These are phyloP conservation scores for Pelobates fuscus DNA, from an alignment of 2,113 vertebrate species.

Conservation along the genomic window DNA sequence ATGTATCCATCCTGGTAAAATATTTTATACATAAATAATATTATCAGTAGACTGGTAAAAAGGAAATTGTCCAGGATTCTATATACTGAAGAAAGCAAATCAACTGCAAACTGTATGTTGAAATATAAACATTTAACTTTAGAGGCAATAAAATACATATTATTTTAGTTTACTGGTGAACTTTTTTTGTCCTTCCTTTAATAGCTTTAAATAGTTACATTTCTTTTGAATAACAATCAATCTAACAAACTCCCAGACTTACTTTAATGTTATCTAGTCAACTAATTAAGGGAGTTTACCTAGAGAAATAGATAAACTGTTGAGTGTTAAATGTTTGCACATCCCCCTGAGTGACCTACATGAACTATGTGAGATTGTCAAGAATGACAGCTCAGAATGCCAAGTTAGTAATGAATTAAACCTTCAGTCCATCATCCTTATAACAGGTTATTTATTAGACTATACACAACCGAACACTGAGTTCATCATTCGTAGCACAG, in stretches of 20 bases:
- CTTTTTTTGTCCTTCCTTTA: slow-evolving; percentile 1
- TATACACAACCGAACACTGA: not conserved
- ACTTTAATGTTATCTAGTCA: not conserved
- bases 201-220: not conserved
- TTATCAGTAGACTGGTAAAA: no score
- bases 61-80: no score
- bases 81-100: no score
- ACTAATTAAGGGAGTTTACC: not conserved
- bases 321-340: not conserved
- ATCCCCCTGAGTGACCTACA: not conserved
- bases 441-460: not conserved
- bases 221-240: slow-evolving; percentile 1
- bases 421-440: not conserved
- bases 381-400: not conserved
- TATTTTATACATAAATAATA: no score
- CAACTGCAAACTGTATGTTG: no score
- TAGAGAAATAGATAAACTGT: not conserved
- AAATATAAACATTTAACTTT: no score
- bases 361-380: not conserved
- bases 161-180: not conserved
- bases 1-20: no score
- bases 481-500: not conserved
- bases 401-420: not conserved
- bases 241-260: not conserved
- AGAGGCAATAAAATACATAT: not conserved